phyloP scores from a whole-genome alignment of 53 echinoderm and acorn worm genomes.

The Arbacia lixula region DNA sequence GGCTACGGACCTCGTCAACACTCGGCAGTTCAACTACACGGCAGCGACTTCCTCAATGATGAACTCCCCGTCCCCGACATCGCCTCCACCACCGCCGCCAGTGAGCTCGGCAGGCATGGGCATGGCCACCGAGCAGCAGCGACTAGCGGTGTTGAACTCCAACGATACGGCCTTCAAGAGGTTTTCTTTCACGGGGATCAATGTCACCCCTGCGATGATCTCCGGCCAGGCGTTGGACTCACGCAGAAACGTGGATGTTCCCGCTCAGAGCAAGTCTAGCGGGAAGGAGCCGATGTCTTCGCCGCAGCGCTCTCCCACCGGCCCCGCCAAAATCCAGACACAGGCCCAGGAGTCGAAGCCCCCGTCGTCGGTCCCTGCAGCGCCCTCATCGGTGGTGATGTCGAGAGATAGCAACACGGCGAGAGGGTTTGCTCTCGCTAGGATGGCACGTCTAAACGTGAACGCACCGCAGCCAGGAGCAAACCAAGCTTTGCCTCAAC shows the following conservation, averaged over 20 bases:
- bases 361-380: background rate
- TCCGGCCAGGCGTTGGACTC: constrained; percentile 54
- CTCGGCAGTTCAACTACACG: constrained; percentile 47
- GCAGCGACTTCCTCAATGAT: constrained; percentile 26
- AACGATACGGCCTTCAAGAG: constrained; percentile 70
- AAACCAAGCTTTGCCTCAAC: background rate
- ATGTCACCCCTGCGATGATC: constrained; percentile 68
- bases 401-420: constrained; percentile 22
- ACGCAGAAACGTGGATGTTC: constrained; percentile 28
- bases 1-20: constrained; percentile 59
- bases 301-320: background rate
- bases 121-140: constrained; percentile 19
- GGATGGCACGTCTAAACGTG: constrained; percentile 1
- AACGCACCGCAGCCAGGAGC: background rate
- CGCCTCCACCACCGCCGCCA: constrained; percentile 32
- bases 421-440: constrained; percentile 41
- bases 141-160: constrained; percentile 34
- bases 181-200: constrained; percentile 71
- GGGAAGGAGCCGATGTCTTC: constrained; percentile 8
- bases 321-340: background rate
- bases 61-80: constrained; percentile 30
- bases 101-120: constrained; percentile 20
- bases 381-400: constrained; percentile 26
- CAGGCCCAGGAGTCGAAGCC: background rate
- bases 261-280: constrained; percentile 37